Base-by-base conservation (phyloP, 1,140 invertebrate species). In the Cydia fagiglandana region DNA sequence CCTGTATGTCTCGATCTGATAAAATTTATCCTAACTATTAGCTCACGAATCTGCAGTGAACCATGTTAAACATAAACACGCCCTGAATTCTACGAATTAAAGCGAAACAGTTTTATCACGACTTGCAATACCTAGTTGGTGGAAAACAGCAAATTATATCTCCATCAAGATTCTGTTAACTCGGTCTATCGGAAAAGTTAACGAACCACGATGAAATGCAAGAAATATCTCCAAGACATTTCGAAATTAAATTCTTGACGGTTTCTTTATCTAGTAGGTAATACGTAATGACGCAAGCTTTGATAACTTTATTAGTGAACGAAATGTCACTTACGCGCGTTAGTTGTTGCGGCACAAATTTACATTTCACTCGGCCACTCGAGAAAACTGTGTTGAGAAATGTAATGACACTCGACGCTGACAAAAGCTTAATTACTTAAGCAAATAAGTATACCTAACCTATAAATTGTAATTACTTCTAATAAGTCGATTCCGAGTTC, bases 21-120 rank as follows among this genome's bases (percentile, higher is more conserved):
- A 77, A 80, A 76, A 78, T 79, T 79, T 80, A 87, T 88, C 85
- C 87, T 74, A 81, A 81, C 85, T 83, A 79, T 53, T 74, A 83
- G 79, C 80, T 85, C 86, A 88, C 84, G 85, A 86, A 88, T 83
- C 85, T 83, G 73, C 75, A 68, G 76, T 45, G 66, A 24, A 61
- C 64, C 66, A 74, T 77, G 80, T 81, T 41, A 79, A 81, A 83
- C 81, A 82, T 41, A 79, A 81, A 83, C 81, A 82, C 81, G 79
- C 77, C 84, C 78, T n/a, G 50, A 3, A 79, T 80, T 75, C 77
- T 83, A 83, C 83, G 83, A 84, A 83, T 85, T 84, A 85, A 83
- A 81, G 83, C 79, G 80, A 75, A 79, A 83, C 79, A 82, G 75
- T 81, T 78, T 81, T 80, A 79, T 82, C 83, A 85, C 80, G 83